A percentile compares a stretch with the other conserved stretches of the same genome.
These are phyloP conservation scores for Picathartes gymnocephalus DNA, from an alignment of 2,113 vertebrate genomes.

Conservation along the genomic window DNA sequence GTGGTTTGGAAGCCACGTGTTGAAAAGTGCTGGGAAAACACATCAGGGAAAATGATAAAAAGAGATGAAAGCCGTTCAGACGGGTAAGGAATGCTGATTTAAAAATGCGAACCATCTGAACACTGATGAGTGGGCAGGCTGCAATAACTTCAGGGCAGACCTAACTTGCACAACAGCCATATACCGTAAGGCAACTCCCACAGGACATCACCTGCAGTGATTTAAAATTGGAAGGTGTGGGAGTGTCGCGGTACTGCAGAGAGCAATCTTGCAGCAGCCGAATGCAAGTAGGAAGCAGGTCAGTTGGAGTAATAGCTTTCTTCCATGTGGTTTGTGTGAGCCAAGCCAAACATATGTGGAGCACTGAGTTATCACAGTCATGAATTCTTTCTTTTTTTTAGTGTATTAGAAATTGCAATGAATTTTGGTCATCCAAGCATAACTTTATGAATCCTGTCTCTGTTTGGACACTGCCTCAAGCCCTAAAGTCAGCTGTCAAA, in stretches of 20 bases:
- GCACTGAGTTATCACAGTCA: background rate
- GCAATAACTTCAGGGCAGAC: background rate
- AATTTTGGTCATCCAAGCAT: background rate
- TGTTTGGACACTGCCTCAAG: background rate
- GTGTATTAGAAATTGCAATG: background rate
- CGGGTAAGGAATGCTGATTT: background rate
- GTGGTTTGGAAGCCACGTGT: conserved; percentile 52
- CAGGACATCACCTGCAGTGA: background rate
- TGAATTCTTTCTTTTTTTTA: background rate
- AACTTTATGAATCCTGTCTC: background rate
- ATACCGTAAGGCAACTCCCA: background rate
- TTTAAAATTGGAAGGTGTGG: background rate
- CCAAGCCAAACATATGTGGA: background rate
- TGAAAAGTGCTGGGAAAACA: conserved; percentile 38
- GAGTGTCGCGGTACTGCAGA: background rate
- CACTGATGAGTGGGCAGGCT: background rate
- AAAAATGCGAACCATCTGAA: conserved; percentile 31
- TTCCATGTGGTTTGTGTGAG: background rate
- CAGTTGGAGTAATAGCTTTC: conserved; percentile 12
- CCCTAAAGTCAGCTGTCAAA: background rate
- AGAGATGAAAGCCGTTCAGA: conserved; percentile 7
- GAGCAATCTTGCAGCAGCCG: background rate
- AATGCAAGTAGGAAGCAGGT: conserved; percentile 11
- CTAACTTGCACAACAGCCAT: background rate
- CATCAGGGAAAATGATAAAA: background rate